These are phyloP conservation scores for Aphidoletes aphidimyza DNA, from an alignment of 2,888 invertebrate genomes.

Conservation along the genomic window DNA sequence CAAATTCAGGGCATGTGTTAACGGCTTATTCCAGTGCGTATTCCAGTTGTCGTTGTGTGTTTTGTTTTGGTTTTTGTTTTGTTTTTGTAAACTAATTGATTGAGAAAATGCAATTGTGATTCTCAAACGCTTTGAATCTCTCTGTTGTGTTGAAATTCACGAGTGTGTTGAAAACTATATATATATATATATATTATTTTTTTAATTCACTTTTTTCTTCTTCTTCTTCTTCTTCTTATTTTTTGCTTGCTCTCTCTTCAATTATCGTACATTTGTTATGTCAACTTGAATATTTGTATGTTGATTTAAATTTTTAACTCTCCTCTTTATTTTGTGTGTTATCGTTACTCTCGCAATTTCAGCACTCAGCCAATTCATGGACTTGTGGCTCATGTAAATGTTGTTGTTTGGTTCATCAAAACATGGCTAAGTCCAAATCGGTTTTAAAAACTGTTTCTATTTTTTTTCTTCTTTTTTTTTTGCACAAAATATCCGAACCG, in stretches of 20 bases:
- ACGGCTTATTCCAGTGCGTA: not conserved
- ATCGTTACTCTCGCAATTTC: no score
- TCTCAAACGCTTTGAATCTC: no score
- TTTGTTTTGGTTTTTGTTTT: no score
- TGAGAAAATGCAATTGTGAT: not conserved
- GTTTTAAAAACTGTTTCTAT: no score
- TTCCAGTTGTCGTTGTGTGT: not conserved
- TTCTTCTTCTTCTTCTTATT: not conserved
- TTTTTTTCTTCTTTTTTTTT: not conserved
- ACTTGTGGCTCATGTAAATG: not conserved
- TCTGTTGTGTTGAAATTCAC: not conserved
- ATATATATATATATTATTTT: not conserved
- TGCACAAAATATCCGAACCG: not conserved
- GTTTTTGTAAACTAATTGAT: no score
- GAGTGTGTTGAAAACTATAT: not conserved
- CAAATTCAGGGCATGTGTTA: conserved; percentile 5
- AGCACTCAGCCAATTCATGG: not conserved
- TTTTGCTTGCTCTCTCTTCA: no score
- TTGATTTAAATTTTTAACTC: no score
- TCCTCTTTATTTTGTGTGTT: no score
- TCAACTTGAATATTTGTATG: no score
- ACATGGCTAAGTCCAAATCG: not conserved
- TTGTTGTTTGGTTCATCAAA: not conserved
- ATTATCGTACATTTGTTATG: no score
- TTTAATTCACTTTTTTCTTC: not conserved